Evolutionary conservation across 1,140 invertebrate genomes (phyloP).

Genomic region (Zeugodacus cucurbitae): DNA sequence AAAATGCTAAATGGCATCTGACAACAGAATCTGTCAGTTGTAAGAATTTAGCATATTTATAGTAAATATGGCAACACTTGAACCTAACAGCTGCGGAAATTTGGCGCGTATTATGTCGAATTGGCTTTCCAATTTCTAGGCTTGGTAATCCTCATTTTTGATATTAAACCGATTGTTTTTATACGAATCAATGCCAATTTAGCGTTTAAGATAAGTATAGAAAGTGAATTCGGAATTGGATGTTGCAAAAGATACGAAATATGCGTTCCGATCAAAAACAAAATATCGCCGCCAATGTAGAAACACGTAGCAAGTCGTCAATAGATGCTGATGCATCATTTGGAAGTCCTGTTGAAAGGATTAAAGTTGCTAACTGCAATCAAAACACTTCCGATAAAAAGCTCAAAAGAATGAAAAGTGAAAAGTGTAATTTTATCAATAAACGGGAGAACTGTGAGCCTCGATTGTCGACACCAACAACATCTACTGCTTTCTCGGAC

Average conservation of each 20-base stretch:
- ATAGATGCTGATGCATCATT: neutral
- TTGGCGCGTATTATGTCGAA: conserved; percentile 17
- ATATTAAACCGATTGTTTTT: neutral
- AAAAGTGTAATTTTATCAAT: neutral
- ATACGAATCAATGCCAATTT: neutral
- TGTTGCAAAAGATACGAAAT: neutral
- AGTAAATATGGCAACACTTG: neutral
- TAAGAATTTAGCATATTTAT: neutral
- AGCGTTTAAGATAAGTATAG: neutral
- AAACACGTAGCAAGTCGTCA: neutral
- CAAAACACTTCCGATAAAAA: neutral
- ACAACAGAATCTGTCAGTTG: neutral
- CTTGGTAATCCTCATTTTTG: neutral
- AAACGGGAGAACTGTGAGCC: neutral
- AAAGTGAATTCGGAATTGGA: neutral
- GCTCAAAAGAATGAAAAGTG: neutral
- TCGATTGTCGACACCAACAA: neutral
- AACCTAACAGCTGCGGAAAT: conserved; percentile 5
- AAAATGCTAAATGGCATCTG: neutral
- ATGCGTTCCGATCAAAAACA: neutral
- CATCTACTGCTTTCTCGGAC: neutral
- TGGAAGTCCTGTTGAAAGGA: neutral
- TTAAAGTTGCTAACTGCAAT: neutral
- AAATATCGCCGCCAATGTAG: neutral
- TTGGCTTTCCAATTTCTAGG: neutral